Evolutionary conservation across 2,888 invertebrate species (phyloP).

Genomic region (Cerastis rubricosa): DNA sequence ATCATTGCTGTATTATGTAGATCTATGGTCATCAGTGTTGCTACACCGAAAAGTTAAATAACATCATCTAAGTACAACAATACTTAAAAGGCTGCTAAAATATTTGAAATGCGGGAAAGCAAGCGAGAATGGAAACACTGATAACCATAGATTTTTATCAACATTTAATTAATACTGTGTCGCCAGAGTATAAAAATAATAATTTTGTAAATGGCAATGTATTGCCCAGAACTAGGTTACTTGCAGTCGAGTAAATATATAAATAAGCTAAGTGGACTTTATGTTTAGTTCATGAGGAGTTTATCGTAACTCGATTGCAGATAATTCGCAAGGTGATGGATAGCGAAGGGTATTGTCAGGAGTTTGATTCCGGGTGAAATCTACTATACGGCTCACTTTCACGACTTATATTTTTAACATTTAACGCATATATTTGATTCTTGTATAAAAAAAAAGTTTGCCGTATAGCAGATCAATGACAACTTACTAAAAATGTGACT

Average conservation of each 20-base stretch:
- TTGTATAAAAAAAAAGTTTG: conserved; percentile 25
- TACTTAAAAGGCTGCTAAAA: conserved; percentile 14
- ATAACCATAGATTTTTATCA: conserved; percentile 35
- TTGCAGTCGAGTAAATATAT: conserved; percentile 49
- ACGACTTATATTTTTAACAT: conserved; percentile 31
- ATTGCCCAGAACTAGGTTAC: conserved; percentile 66
- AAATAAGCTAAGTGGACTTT: conserved; percentile 16
- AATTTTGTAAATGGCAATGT: conserved; percentile 70
- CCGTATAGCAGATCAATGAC: conserved; percentile 43
- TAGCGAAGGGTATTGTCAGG: conserved; percentile 43
- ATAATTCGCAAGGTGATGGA: conserved; percentile 52
- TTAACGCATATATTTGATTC: conserved; percentile 19
- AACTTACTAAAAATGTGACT: conserved; percentile 61
- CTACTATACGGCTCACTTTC: conserved; percentile 54
- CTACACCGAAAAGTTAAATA: conserved; percentile 13
- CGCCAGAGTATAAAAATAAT: conserved; percentile 65
- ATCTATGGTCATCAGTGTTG: conserved; percentile 53
- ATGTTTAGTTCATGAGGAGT: conserved; percentile 14
- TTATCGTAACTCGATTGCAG: conserved; percentile 45
- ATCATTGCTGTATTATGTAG: conserved; percentile 67
- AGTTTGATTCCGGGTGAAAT: conserved; percentile 33
- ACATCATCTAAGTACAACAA: conserved; percentile 56
- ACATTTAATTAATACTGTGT: conserved; percentile 56
- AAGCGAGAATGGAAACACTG: conserved; percentile 60
- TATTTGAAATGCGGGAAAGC: conserved; percentile 17